phyloP scores from a whole-genome alignment of 2,888 invertebrate species.

The Sisyra nigra region DNA sequence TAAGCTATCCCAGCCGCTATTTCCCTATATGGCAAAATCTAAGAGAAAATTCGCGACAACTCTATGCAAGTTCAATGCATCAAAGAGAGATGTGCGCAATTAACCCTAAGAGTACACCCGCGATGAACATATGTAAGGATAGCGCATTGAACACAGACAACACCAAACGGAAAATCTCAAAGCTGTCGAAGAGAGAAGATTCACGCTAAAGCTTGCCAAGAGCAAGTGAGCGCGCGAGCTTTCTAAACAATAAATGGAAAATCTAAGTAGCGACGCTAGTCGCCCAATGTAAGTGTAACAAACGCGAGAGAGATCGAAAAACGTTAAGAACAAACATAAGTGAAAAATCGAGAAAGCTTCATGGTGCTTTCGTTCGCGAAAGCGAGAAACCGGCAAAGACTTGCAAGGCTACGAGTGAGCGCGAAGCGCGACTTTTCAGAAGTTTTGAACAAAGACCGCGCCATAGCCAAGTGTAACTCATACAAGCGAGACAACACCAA shows the following conservation, averaged over 20 bases:
- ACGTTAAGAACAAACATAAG: constrained; percentile 1
- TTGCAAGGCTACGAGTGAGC: neutral
- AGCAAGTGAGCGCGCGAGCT: neutral
- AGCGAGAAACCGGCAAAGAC: neutral
- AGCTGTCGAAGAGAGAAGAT: neutral
- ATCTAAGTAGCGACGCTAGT: constrained; percentile 1
- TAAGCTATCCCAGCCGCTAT: no score
- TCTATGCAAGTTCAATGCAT: constrained; percentile 3
- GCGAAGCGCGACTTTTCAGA: neutral
- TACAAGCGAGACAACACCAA: neutral
- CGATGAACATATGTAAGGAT: constrained; percentile 3
- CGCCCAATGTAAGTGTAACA: neutral
- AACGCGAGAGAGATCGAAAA: neutral
- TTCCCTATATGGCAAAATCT: constrained; percentile 1
- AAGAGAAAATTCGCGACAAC: constrained; percentile 7
- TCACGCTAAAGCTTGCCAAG: neutral
- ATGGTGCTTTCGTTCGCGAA: neutral
- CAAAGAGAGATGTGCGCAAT: constrained; percentile 2
- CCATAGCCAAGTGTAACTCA: neutral
- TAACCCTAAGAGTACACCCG: constrained; percentile 5
- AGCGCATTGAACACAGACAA: constrained; percentile 1
- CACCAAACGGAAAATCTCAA: neutral
- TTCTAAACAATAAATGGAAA: constrained; percentile 2
- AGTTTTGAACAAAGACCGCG: neutral
- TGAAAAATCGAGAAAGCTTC: constrained; percentile 1